Conservation (phyloP, 2,888 invertebrate species). For the Bibio marci region DNA sequence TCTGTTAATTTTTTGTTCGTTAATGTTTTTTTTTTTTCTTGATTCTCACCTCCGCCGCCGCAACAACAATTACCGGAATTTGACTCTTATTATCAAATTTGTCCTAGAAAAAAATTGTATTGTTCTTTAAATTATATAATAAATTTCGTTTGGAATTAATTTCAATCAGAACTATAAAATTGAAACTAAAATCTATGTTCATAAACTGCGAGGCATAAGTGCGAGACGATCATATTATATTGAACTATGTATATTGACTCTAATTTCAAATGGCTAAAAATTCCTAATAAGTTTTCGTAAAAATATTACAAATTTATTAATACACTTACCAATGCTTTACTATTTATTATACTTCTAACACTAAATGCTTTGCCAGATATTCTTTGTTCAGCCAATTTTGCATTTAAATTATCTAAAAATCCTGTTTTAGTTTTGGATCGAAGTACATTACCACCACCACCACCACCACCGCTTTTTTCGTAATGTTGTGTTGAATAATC, state of each 20-base stretch:
- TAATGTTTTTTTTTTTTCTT: too few relatives aligned
- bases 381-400: slow-evolving; percentile 50
- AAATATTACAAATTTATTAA: slow-evolving; percentile 2
- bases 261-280: too few relatives aligned
- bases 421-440: slow-evolving; percentile 34
- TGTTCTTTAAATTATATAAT: too few relatives aligned
- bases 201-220: too few relatives aligned
- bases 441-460: too few relatives aligned
- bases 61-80: slow-evolving; percentile 1
- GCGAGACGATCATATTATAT: too few relatives aligned
- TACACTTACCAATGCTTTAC: slow-evolving; percentile 44
- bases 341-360: slow-evolving; percentile 57
- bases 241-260: too few relatives aligned
- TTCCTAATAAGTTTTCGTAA: too few relatives aligned
- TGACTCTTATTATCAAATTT: slow-evolving; percentile 3
- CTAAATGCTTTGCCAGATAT: slow-evolving; percentile 42
- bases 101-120: background rate
- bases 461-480: background rate
- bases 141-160: too few relatives aligned
- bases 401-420: slow-evolving; percentile 67
- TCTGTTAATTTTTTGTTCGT: too few relatives aligned
- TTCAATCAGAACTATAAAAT: too few relatives aligned
- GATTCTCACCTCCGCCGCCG: background rate
- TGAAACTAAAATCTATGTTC: too few relatives aligned
- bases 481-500: slow-evolving; percentile 4